These are phyloP conservation scores for Diadegma fenestrale DNA, from an alignment of 2,888 invertebrate species.

Conservation along the genomic window DNA sequence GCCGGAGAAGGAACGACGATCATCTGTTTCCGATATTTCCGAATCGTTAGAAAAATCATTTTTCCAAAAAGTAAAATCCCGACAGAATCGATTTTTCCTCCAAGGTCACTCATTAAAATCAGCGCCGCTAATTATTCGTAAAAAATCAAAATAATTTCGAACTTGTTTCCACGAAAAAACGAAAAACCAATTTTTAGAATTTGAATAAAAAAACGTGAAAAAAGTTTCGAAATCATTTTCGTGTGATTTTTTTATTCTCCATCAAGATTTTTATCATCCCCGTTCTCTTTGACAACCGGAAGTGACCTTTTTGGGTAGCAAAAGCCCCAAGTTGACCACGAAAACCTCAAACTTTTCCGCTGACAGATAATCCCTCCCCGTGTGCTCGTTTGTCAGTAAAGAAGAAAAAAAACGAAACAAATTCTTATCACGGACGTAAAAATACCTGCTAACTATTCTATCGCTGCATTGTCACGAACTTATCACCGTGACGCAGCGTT, in stretches of 20 bases:
- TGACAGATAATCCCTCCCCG: not conserved
- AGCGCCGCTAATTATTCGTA: too few relatives aligned
- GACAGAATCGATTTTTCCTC: not conserved
- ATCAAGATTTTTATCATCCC: not conserved
- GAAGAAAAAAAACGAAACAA: not conserved
- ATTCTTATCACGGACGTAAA: not conserved
- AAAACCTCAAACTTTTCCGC: not conserved
- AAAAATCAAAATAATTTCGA: too few relatives aligned
- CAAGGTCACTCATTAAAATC: too few relatives aligned
- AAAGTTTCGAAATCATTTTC: too few relatives aligned
- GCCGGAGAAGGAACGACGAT: conserved; percentile 71
- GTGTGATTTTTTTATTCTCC: not conserved
- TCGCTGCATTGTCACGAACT: not conserved
- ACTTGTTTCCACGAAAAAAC: too few relatives aligned
- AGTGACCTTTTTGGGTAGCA: not conserved
- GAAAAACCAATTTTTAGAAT: too few relatives aligned
- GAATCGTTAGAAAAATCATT: not conserved
- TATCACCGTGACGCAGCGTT: conserved; percentile 7
- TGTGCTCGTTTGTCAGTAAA: not conserved
- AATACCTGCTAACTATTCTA: not conserved
- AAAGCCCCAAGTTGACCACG: not conserved
- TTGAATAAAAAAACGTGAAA: too few relatives aligned
- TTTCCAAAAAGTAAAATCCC: not conserved
- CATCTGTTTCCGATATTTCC: conserved; percentile 68
- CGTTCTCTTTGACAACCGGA: not conserved